Base-by-base conservation (phyloP, 2,888 invertebrate species). In the Cyclophora punctaria region DNA sequence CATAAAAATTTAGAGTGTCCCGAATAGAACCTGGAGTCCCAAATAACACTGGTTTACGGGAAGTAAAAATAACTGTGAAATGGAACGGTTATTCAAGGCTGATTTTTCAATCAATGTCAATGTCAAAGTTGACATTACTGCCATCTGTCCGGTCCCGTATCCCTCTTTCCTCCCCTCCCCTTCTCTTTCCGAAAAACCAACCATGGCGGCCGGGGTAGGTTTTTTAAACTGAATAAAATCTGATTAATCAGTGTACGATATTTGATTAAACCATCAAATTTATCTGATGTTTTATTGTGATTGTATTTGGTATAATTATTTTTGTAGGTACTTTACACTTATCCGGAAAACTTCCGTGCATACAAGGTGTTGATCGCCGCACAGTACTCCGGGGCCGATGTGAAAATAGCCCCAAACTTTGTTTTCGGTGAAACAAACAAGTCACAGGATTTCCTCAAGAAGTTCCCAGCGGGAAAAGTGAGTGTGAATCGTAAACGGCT, bases 381-480 rank as follows among this genome's bases (percentile, higher is more conserved):
- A 80, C 93, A 98, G 89, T 98, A 96, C 90, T 96, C 98, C 67
- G 97, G 97, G 73, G 93, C 93, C 69, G 92, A 94, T 78, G 91
- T 97, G 73, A 94, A 94, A 90, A 90, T 96, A 65, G 93, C 94
- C 64, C 91, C 93, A 56, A 92, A 93, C 79, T 98, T 98, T 82
- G 94, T 95, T 63, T 96, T 98, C 75, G 98, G 98, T 55, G 96
- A 96, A 85, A 97, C 97, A 58, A 98, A 98, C 87, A 96, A 96
- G 81, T 90, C 93, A 51, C 92, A 92, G 59, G 93, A 89, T 48
- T 98, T 98, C 87, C 86, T 96, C 63, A 94, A 95, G 83, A 98
- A 98, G 86, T 99, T 99, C 83, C 98, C 98, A n/a, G 90, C 95
- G 58, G 98, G 98, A 83, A 98, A 98, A 94, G 98, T 98, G 85